These are phyloP conservation scores for Rhagologus leucostigma DNA, from an alignment of 2,113 vertebrate genomes.

Conservation along the genomic window DNA sequence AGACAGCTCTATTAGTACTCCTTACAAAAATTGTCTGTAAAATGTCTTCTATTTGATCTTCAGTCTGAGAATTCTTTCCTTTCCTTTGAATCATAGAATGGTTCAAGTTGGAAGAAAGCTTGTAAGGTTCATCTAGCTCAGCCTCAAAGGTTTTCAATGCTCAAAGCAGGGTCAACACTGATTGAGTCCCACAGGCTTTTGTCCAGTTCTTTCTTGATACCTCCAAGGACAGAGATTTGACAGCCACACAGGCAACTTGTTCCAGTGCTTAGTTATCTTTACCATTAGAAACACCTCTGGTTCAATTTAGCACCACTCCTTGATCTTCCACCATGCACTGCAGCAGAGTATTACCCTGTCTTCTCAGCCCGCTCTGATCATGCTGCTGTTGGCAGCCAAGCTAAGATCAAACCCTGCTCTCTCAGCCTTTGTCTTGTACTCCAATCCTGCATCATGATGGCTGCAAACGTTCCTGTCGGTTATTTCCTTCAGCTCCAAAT, in stretches of 20 bases:
- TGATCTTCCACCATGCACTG: not conserved
- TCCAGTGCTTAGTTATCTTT: not conserved
- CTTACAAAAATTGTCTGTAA: not conserved
- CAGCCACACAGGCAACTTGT: not conserved
- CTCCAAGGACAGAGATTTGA: not conserved
- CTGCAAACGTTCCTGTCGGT: not conserved
- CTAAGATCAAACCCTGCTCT: not conserved
- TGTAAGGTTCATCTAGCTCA: not conserved
- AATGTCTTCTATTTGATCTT: not conserved
- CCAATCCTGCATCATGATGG: fast-evolving
- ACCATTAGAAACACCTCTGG: not conserved
- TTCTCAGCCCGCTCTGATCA: not conserved
- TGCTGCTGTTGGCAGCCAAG: not conserved
- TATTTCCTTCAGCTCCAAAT: not conserved
- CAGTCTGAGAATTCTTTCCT: not conserved
- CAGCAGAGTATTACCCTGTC: not conserved
- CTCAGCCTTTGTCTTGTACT: not conserved
- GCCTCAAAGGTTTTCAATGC: not conserved
- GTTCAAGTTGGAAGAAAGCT: not conserved
- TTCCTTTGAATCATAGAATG: not conserved
- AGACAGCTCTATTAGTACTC: not conserved
- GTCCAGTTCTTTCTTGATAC: not conserved
- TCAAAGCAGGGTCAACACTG: not conserved
- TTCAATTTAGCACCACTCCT: not conserved
- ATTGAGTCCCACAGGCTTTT: not conserved